phyloP scores from a whole-genome alignment of 2,797 vertebrate species.

The Aphelocoma californica region DNA sequence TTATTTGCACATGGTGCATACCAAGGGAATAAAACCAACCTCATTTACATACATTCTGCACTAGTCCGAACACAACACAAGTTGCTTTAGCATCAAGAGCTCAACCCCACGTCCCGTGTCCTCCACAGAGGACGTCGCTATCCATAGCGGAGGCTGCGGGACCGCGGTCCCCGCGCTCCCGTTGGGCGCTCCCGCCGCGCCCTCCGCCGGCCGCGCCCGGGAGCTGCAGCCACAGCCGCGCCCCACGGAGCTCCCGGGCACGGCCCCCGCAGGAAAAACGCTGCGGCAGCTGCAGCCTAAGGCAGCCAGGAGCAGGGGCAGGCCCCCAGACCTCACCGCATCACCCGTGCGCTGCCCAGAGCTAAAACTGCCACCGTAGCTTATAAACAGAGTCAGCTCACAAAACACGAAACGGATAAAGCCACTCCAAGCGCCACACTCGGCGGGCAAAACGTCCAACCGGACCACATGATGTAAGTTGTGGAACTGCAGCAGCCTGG shows the following conservation, averaged over 20 bases:
- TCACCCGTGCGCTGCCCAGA: not conserved
- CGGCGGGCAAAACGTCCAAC: rapidly evolving
- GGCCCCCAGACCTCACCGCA: not conserved
- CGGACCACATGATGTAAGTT: rapidly evolving
- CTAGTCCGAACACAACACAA: not conserved
- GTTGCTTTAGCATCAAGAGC: not conserved
- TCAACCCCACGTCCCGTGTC: not conserved
- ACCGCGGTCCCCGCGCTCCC: not conserved
- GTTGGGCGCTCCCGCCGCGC: too few relatives aligned
- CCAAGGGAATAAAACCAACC: not conserved
- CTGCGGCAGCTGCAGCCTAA: too few relatives aligned
- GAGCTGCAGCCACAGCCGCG: not conserved
- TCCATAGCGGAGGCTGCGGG: not conserved
- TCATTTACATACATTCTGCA: not conserved
- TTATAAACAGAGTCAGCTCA: not conserved
- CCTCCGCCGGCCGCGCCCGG: too few relatives aligned
- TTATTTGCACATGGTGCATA: not conserved
- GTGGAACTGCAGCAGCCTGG: not conserved
- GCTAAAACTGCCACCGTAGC: rapidly evolving
- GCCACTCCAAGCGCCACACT: not conserved
- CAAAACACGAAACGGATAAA: rapidly evolving
- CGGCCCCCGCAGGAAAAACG: rapidly evolving
- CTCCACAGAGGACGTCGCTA: too few relatives aligned
- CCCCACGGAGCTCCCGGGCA: too few relatives aligned
- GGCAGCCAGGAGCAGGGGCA: not conserved